Conservation (phyloP, 2,888 invertebrate species). For the Neocrepidodera transversa region DNA sequence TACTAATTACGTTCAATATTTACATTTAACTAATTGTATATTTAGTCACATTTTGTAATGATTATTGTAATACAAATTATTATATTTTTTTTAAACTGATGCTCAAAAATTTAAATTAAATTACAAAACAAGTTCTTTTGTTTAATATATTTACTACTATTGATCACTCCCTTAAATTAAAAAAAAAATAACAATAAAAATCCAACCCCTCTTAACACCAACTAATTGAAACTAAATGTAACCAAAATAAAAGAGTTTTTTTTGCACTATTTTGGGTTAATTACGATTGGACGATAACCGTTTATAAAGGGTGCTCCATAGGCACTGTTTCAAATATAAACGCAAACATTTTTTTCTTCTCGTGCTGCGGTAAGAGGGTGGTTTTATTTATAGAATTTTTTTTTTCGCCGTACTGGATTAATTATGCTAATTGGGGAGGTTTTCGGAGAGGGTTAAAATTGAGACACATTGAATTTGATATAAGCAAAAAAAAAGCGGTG, state of each 20-base stretch:
- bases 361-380: slow-evolving; percentile 42
- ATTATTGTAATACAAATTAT: too few relatives aligned
- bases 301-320: slow-evolving; percentile 37
- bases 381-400: slow-evolving; percentile 43
- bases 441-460: slow-evolving; percentile 38
- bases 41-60: too few relatives aligned
- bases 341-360: slow-evolving; percentile 44
- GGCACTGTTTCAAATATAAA: slow-evolving; percentile 42
- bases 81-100: too few relatives aligned
- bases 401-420: slow-evolving; percentile 43
- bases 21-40: too few relatives aligned
- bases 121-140: too few relatives aligned
- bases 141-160: slow-evolving; percentile 17
- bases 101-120: too few relatives aligned
- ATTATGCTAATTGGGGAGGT: slow-evolving; percentile 43
- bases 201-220: slow-evolving; percentile 28
- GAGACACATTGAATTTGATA: slow-evolving; percentile 40
- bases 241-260: slow-evolving; percentile 38
- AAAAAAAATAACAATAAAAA: slow-evolving; percentile 12
- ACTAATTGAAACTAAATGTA: slow-evolving; percentile 38
- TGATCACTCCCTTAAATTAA: slow-evolving; percentile 14
- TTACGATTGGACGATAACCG: slow-evolving; percentile 42
- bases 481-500: slow-evolving; percentile 36
- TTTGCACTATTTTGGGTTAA: slow-evolving; percentile 39
- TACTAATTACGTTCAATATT: too few relatives aligned